phyloP scores from a whole-genome alignment of 1,140 invertebrate genomes.

The Bradynema listronoti region DNA sequence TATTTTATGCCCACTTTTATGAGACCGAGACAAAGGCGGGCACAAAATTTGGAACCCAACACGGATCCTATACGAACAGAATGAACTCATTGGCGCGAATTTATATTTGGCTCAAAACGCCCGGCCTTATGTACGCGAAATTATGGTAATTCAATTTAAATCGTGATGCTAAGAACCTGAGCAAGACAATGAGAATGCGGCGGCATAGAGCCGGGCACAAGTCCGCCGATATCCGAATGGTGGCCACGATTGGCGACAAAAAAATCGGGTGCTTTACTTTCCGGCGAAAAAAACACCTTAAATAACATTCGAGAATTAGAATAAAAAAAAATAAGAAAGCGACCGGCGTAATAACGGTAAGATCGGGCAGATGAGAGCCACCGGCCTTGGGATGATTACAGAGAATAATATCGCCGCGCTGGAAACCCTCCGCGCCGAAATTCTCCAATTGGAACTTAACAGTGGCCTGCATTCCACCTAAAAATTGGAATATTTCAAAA shows the following conservation, averaged over 20 bases:
- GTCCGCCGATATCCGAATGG: slow-evolving; percentile 97
- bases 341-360: slow-evolving; percentile 97
- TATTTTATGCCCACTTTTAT: too few relatives aligned
- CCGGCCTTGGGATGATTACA: slow-evolving; percentile 93
- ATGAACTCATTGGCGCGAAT: too few relatives aligned
- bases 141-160: slow-evolving; percentile 14
- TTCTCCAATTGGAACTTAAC: slow-evolving; percentile 54
- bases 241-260: slow-evolving; percentile 97
- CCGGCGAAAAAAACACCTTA: slow-evolving; percentile 47
- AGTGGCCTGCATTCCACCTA: slow-evolving; percentile 54
- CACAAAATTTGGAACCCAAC: too few relatives aligned
- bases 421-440: slow-evolving; percentile 63
- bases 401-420: slow-evolving; percentile 82
- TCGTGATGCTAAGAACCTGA: slow-evolving; percentile 60
- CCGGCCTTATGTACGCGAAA: too few relatives aligned
- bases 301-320: not conserved
- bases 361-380: slow-evolving; percentile 92
- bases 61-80: too few relatives aligned
- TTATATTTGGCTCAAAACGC: slow-evolving; percentile 87
- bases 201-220: slow-evolving; percentile 96
- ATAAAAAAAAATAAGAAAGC: slow-evolving; percentile 19
- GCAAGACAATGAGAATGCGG: slow-evolving; percentile 80
- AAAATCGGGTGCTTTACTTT: slow-evolving; percentile 65
- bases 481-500: too few relatives aligned
- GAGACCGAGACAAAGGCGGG: too few relatives aligned